These are phyloP conservation scores for Eupithecia abbreviata DNA, from an alignment of 2,888 invertebrate species.

Conservation along the genomic window DNA sequence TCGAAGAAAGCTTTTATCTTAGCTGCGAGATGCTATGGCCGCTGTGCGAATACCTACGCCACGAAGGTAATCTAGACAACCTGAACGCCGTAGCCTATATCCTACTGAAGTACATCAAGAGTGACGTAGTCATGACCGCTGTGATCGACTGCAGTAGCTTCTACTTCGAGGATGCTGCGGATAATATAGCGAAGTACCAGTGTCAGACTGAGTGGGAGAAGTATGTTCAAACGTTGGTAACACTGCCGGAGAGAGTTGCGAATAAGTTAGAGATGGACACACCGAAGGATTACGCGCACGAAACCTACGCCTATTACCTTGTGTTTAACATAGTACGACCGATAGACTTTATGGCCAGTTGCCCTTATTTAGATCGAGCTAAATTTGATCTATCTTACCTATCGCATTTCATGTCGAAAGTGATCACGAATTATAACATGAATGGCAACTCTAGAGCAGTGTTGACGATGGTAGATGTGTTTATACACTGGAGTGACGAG, in stretches of 20 bases:
- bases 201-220: constrained; percentile 73
- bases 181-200: constrained; percentile 46
- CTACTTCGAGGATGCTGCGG: constrained; percentile 31
- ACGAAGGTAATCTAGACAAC: constrained; percentile 58
- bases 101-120: constrained; percentile 78
- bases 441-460: constrained; percentile 75
- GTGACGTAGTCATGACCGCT: constrained; percentile 83
- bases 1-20: constrained; percentile 80
- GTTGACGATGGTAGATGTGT: constrained; percentile 78
- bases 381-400: constrained; percentile 73
- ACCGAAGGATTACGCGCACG: constrained; percentile 83
- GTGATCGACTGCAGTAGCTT: constrained; percentile 68
- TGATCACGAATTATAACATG: constrained; percentile 83
- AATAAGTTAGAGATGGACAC: constrained; percentile 85
- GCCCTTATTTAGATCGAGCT: constrained; percentile 57
- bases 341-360: constrained; percentile 84
- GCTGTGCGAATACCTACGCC: constrained; percentile 77
- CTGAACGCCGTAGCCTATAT: constrained; percentile 69
- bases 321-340: constrained; percentile 85
- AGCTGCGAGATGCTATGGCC: constrained; percentile 77
- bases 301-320: constrained; percentile 84
- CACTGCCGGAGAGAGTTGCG: constrained; percentile 88
- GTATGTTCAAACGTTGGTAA: constrained; percentile 85
- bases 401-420: constrained; percentile 85
- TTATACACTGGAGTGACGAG: constrained; percentile 79